Base-by-base conservation (phyloP, 2,888 invertebrate genomes). In the Drosophila borborema region DNA sequence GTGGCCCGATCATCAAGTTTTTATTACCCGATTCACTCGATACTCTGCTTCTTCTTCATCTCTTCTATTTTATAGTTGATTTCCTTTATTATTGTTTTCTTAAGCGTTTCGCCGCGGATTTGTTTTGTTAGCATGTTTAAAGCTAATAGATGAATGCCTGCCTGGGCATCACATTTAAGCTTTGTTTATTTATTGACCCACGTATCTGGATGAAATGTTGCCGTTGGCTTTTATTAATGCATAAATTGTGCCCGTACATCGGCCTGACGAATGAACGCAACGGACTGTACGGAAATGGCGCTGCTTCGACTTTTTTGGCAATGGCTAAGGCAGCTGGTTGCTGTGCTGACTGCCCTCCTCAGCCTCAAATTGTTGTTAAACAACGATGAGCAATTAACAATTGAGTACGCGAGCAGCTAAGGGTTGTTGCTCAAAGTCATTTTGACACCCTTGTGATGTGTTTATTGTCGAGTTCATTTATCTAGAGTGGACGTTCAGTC, bases 101-200 rank as follows among this genome's bases (percentile, higher is more conserved):
- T 77, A 86, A 86, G 80, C 85, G 80, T 73, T 81, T 64, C 84
- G 86, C 81, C 78, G 76, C 75, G 78, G 80, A 41, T 74, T 91
- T 89, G 85, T 90, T 89, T 82, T 76, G 72, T 64, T 86, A 70
- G 90, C 90, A 90, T 87, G 87, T 83, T 87, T 86, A 84, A 80
- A 85, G 87, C 75, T 81, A 81, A 89, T 87, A 84, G 89, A 89
- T 34, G 49, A 51, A 51, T 89, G 86, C 87, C 28, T 90, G 86
- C 89, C 34, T 83, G 90, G 86, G 91, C 87, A 87, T 80, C 64
- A 61, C 59, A 72, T 86, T 51, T 69, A 70, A 71, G 59, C 69
- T 38, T 79, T 77, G 69, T 75, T 80, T 80, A 59, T 77, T 79
- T 74, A 61, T 88, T 86, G 75, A 80, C 74, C 62, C 65, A 62